Percentiles rank a stretch among this genome's conserved stretches.
phyloP scores from a whole-genome alignment of 2,797 vertebrate species.

The Telmatherina bonti region DNA sequence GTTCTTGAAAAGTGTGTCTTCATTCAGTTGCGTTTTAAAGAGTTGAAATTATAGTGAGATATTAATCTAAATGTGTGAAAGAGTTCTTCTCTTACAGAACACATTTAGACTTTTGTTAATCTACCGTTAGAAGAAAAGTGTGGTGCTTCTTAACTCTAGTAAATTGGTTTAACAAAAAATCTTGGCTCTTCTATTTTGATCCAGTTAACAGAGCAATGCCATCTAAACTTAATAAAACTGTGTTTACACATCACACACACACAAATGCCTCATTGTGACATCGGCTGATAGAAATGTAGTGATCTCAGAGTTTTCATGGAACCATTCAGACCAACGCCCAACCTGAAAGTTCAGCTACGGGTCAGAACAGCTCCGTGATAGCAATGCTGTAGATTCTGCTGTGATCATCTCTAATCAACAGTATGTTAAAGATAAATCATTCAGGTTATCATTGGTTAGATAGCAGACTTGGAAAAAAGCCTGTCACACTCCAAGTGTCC shows the following conservation, averaged over 20 bases:
- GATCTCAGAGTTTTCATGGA: constrained; percentile 24
- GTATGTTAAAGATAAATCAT: neutral
- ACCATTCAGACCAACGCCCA: neutral
- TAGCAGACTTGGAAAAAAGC: neutral
- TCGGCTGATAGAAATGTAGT: constrained; percentile 27
- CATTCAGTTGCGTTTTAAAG: neutral
- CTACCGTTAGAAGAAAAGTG: neutral
- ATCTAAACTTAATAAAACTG: neutral
- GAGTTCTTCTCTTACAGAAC: neutral
- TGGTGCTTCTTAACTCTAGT: neutral
- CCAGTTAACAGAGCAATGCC: neutral
- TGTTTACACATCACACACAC: neutral
- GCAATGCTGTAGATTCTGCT: neutral
- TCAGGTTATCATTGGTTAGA: neutral
- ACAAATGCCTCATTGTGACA: constrained; percentile 7
- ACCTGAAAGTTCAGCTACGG: constrained; percentile 3
- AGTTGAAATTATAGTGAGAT: neutral
- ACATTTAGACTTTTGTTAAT: neutral
- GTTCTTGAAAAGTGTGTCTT: neutral
- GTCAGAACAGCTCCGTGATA: neutral
- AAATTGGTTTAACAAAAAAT: neutral
- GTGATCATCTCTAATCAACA: neutral
- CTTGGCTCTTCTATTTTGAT: neutral
- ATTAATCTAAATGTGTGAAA: neutral
- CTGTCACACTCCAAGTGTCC: neutral